Conservation (phyloP, 2,888 invertebrate genomes). For the Rhyacophila evoluta region DNA sequence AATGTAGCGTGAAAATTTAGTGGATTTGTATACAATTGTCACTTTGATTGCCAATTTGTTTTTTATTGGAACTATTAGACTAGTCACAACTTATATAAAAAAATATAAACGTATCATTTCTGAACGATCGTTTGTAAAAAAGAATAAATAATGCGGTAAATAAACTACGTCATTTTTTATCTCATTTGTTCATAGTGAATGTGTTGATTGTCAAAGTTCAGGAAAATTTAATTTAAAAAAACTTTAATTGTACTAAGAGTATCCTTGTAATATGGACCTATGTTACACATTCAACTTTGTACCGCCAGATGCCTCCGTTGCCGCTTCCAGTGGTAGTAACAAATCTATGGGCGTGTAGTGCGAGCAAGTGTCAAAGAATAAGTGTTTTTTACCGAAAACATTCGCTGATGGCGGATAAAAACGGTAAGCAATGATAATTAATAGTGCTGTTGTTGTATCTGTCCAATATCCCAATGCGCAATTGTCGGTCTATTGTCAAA, state of each 20-base stretch:
- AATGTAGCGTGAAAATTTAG: too few relatives aligned
- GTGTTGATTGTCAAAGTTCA: too few relatives aligned
- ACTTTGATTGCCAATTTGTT: too few relatives aligned
- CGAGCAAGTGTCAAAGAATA: constrained; percentile 65
- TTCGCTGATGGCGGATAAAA: constrained; percentile 63
- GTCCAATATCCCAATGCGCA: background rate
- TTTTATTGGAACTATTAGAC: too few relatives aligned
- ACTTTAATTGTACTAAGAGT: background rate
- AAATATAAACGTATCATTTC: too few relatives aligned
- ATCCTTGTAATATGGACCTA: background rate
- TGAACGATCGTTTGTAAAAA: too few relatives aligned
- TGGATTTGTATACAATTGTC: too few relatives aligned
- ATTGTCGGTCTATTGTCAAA: background rate
- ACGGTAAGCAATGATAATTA: constrained; percentile 63
- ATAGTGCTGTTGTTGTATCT: constrained; percentile 45
- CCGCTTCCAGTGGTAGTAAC: constrained; percentile 69
- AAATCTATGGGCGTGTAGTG: constrained; percentile 70
- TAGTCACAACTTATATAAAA: too few relatives aligned
- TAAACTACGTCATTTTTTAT: too few relatives aligned
- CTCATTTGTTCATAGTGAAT: too few relatives aligned
- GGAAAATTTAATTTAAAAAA: too few relatives aligned
- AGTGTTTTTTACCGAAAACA: constrained; percentile 68
- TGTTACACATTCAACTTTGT: background rate
- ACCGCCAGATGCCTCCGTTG: constrained; percentile 67
- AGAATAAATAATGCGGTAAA: too few relatives aligned